phyloP scores from a whole-genome alignment of 1,140 invertebrate species.

The Vanessa atalanta region DNA sequence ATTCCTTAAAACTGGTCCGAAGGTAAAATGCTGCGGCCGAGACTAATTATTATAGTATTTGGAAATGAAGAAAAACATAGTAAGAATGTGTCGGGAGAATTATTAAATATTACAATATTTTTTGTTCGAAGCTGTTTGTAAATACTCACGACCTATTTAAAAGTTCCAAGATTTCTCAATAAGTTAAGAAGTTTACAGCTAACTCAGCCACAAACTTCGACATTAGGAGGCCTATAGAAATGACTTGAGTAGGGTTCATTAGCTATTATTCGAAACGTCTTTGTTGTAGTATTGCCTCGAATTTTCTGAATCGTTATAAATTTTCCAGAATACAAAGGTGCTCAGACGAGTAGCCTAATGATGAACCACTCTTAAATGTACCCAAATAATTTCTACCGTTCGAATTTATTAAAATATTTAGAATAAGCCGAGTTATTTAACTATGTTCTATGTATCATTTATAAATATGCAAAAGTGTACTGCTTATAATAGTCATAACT shows the following conservation, averaged over 20 bases:
- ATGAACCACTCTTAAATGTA: background rate
- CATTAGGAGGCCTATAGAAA: conserved; percentile 34
- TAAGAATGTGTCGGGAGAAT: background rate
- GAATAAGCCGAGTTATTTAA: too few species aligned
- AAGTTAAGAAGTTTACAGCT: conserved; percentile 11
- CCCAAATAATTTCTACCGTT: background rate
- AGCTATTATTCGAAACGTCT: conserved; percentile 47
- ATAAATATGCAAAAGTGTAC: too few species aligned
- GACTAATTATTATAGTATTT: too few species aligned
- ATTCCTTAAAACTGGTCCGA: too few species aligned
- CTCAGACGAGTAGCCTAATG: conserved; percentile 12
- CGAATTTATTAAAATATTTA: too few species aligned
- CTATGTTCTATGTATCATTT: too few species aligned
- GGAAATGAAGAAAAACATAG: too few species aligned
- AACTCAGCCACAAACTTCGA: conserved; percentile 40
- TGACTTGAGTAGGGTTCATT: conserved; percentile 45
- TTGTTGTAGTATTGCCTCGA: conserved; percentile 44
- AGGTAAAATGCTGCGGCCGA: too few species aligned
- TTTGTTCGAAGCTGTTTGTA: background rate
- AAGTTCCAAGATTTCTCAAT: conserved; percentile 18
- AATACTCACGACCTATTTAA: conserved; percentile 3
- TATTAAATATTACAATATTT: background rate
- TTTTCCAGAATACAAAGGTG: conserved; percentile 27
- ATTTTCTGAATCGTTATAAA: conserved; percentile 31
- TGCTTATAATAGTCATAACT: too few species aligned